Evolutionary conservation across 2,888 invertebrate genomes (phyloP).

Genomic region (Eristalis arbustorum): DNA sequence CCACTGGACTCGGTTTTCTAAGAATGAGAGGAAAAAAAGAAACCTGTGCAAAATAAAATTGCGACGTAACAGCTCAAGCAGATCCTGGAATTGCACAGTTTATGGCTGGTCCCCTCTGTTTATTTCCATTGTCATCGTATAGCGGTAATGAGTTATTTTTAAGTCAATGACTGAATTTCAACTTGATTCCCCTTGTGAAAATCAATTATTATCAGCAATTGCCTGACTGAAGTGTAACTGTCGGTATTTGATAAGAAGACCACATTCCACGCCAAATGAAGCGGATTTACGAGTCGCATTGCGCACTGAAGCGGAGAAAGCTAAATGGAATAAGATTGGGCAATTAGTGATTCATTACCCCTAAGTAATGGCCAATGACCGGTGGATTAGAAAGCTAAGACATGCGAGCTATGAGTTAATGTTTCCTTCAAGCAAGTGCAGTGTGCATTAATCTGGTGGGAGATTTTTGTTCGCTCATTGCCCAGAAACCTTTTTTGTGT

Average conservation of each 20-base stretch:
- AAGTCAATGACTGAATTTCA: conserved; percentile 21
- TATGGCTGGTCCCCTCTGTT: conserved; percentile 14
- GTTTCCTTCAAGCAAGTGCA: too few species aligned
- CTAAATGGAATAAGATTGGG: neutral
- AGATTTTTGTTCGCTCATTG: too few species aligned
- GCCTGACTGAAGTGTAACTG: neutral
- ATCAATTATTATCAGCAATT: conserved; percentile 18
- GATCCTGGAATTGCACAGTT: conserved; percentile 23
- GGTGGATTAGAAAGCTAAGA: neutral
- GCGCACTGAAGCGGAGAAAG: neutral
- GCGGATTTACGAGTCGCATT: neutral
- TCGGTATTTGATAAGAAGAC: neutral
- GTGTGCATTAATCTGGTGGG: too few species aligned
- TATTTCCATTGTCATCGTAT: conserved; percentile 19
- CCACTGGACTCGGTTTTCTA: neutral
- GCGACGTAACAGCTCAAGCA: neutral
- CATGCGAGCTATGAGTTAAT: neutral
- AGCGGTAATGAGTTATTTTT: conserved; percentile 28
- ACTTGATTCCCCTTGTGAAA: neutral
- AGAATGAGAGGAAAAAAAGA: neutral
- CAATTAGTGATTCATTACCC: neutral
- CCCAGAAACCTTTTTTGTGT: too few species aligned
- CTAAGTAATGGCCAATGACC: neutral
- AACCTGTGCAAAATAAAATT: neutral
- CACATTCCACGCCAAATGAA: neutral